Conservation (phyloP, 2,113 vertebrate genomes). For the Pelecanoides urinatrix region DNA sequence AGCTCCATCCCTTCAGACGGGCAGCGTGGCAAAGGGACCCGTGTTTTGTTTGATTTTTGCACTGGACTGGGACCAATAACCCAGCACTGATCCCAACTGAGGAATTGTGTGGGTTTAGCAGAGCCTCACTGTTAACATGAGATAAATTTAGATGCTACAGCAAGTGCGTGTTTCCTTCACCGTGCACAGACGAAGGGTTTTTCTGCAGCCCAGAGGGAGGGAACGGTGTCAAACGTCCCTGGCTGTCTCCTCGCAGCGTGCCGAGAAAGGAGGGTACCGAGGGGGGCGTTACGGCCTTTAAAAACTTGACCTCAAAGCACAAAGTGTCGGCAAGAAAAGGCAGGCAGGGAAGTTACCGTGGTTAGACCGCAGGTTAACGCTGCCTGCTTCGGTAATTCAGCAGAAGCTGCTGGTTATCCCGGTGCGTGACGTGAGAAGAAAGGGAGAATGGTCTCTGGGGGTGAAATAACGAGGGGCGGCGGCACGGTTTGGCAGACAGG, state of each 20-base stretch:
- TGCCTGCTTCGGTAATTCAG: neutral
- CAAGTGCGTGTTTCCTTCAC: rapidly evolving
- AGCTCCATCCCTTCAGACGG: rapidly evolving
- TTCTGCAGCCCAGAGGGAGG: neutral
- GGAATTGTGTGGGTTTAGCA: rapidly evolving
- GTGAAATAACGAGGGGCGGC: neutral
- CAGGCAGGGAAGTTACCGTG: neutral
- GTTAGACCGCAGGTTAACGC: neutral
- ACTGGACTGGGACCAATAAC: too few species aligned
- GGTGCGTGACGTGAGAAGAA: rapidly evolving
- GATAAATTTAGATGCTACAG: neutral
- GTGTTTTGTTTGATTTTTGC: neutral
- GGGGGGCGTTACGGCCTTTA: rapidly evolving
- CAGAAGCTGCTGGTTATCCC: neutral
- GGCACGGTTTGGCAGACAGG: neutral
- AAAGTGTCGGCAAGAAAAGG: neutral
- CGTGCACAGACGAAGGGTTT: rapidly evolving
- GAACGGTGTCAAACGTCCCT: rapidly evolving
- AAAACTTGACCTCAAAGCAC: neutral
- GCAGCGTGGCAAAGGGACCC: rapidly evolving
- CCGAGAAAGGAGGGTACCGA: neutral
- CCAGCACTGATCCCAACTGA: rapidly evolving
- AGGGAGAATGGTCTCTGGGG: neutral
- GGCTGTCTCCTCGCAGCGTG: rapidly evolving
- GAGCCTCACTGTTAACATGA: rapidly evolving